Evolutionary conservation across 1,140 invertebrate species (phyloP).

Genomic region (Leptopilina clavipes): DNA sequence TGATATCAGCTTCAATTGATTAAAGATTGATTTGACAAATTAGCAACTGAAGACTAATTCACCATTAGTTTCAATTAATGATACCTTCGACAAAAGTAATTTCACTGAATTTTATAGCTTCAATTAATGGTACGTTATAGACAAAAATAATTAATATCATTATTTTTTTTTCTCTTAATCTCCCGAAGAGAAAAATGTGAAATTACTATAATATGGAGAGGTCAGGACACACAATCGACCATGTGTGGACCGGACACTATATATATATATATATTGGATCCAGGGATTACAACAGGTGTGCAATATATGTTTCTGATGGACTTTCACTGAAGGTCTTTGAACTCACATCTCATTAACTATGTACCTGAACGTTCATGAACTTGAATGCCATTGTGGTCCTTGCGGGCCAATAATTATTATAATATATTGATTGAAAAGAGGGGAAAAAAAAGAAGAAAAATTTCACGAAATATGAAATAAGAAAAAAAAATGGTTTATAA

Average conservation of each 20-base stretch:
- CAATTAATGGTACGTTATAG: too few relatives aligned
- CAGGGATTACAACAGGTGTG: conserved; percentile 52
- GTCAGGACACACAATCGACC: conserved; percentile 10
- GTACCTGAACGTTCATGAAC: conserved; percentile 55
- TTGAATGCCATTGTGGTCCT: conserved; percentile 49
- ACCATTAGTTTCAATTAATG: too few relatives aligned
- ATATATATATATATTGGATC: neutral
- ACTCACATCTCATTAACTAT: conserved; percentile 47
- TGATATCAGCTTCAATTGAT: too few relatives aligned
- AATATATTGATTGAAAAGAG: conserved; percentile 1
- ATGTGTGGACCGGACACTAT: too few relatives aligned
- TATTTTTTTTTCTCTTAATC: too few relatives aligned
- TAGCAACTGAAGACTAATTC: too few relatives aligned
- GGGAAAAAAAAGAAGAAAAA: neutral
- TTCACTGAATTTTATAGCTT: too few relatives aligned
- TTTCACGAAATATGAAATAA: too few relatives aligned
- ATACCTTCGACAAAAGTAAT: too few relatives aligned
- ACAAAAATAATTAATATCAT: too few relatives aligned
- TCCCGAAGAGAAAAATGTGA: too few relatives aligned
- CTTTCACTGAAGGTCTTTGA: conserved; percentile 68
- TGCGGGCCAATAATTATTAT: conserved; percentile 36
- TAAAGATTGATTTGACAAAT: too few relatives aligned
- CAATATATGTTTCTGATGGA: conserved; percentile 51
- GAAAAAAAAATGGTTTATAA: conserved; percentile 6
- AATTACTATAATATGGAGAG: neutral